These are phyloP conservation scores for Sebastiscus albofasciatus DNA, from an alignment of 2,797 vertebrate genomes.

Conservation along the genomic window DNA sequence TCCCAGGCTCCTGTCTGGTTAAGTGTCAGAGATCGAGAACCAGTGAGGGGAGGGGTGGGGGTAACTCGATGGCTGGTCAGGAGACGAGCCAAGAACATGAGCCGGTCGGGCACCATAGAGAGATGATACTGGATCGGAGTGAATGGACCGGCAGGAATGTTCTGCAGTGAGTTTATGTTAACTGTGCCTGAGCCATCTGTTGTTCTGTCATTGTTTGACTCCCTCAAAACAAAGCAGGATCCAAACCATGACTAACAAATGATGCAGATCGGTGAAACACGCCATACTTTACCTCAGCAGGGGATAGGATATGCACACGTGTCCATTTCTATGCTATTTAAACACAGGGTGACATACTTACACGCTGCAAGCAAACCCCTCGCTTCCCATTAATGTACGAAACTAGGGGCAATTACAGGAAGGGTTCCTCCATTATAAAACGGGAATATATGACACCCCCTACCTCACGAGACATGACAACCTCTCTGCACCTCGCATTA, in stretches of 20 bases:
- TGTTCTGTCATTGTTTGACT: slow-evolving; percentile 32
- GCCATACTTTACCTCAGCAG: slow-evolving; percentile 9
- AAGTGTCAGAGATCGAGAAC: slow-evolving; percentile 61
- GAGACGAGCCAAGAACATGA: slow-evolving; percentile 46
- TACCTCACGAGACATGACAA: slow-evolving; percentile 55
- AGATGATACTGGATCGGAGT: slow-evolving; percentile 44
- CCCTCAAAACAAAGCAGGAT: slow-evolving; percentile 35
- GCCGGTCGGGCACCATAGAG: slow-evolving; percentile 25
- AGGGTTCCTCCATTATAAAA: slow-evolving; percentile 58
- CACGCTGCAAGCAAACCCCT: slow-evolving; percentile 28
- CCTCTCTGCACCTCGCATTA: slow-evolving; percentile 70
- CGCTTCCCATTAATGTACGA: slow-evolving; percentile 57
- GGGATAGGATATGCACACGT: slow-evolving; percentile 1
- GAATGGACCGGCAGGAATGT: slow-evolving; percentile 45
- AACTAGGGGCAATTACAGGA: slow-evolving; percentile 67
- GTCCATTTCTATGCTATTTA: slow-evolving; percentile 34
- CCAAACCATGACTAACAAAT: slow-evolving; percentile 44
- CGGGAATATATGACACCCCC: slow-evolving; percentile 53
- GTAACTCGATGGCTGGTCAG: slow-evolving; percentile 37
- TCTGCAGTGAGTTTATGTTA: slow-evolving; percentile 28
- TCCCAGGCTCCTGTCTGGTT: slow-evolving; percentile 65
- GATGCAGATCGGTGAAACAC: slow-evolving; percentile 23
- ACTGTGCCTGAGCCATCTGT: slow-evolving; percentile 47
- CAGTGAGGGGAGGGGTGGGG: slow-evolving; percentile 3
- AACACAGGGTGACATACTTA: slow-evolving; percentile 50